Percentiles rank a stretch among this genome's conserved stretches.
phyloP scores from a whole-genome alignment of 2,113 vertebrate species.

The Salvelinus fontinalis region DNA sequence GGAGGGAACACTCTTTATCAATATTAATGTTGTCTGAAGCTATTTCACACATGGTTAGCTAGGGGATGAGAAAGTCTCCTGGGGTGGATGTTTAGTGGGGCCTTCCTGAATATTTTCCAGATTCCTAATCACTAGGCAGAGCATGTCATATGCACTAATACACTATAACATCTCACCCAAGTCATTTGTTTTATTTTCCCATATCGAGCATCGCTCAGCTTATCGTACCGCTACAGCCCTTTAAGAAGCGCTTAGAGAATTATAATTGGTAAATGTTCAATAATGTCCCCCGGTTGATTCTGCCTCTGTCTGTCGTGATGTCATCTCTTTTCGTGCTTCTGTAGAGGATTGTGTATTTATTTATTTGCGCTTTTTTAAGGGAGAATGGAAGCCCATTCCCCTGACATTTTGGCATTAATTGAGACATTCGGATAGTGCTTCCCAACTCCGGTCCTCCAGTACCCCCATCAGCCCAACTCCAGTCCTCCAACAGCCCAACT shows the following conservation, averaged over 20 bases:
- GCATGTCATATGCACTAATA: conserved; percentile 58
- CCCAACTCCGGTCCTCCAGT: too few relatives aligned
- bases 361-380: too few relatives aligned
- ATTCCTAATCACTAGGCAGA: conserved; percentile 69
- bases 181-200: conserved; percentile 55
- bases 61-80: conserved; percentile 74
- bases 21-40: conserved; percentile 82
- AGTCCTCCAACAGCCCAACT: too few relatives aligned
- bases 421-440: too few relatives aligned
- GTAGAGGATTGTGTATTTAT: too few relatives aligned
- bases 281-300: conserved; percentile 35
- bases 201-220: conserved; percentile 34
- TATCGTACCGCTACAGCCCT: conserved; percentile 19
- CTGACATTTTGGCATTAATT: too few relatives aligned
- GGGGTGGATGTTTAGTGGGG: conserved; percentile 70
- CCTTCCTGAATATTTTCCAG: conserved; percentile 73
- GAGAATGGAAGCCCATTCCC: too few relatives aligned
- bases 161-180: conserved; percentile 51
- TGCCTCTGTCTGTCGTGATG: conserved; percentile 5
- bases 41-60: conserved; percentile 83
- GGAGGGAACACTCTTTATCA: conserved; percentile 73
- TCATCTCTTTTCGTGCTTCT: too few relatives aligned
- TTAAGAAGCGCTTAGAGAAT: conserved; percentile 40
- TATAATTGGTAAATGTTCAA: conserved; percentile 66
- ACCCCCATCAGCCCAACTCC: too few relatives aligned